A percentile compares a stretch with the other conserved stretches of the same genome.
These are phyloP conservation scores for Murina feae DNA, from an alignment of 2,113 vertebrate genomes.

Conservation along the genomic window DNA sequence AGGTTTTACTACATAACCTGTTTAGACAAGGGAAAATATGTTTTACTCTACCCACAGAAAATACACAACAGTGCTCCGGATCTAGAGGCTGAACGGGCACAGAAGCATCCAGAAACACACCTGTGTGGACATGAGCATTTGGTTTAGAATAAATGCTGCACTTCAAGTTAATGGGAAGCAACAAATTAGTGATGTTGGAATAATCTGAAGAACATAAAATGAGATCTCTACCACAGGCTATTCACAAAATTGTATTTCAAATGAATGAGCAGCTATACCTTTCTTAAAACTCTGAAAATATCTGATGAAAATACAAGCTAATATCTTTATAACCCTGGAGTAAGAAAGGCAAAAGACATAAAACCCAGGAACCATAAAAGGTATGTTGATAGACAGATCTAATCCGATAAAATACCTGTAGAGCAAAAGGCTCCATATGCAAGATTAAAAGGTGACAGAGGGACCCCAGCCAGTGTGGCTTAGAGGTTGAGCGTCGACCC, in stretches of 20 bases:
- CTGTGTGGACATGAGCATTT: background rate
- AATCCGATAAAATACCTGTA: background rate
- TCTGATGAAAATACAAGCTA: background rate
- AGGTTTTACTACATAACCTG: background rate
- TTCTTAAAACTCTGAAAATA: background rate
- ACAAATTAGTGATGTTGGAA: background rate
- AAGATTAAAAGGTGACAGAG: background rate
- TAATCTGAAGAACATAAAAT: background rate
- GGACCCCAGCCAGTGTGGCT: background rate
- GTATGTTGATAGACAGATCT: background rate
- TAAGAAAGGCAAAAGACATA: background rate
- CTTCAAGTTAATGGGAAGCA: background rate
- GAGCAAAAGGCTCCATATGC: background rate
- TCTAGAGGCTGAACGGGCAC: background rate
- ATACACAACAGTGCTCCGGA: background rate
- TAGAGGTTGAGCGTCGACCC: background rate
- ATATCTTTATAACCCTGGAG: background rate
- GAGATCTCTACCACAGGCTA: background rate
- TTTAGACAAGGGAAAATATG: background rate
- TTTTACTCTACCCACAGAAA: background rate
- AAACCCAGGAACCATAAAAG: background rate
- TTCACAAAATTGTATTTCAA: background rate
- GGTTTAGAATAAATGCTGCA: background rate
- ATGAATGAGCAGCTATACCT: background rate
- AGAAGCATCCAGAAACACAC: background rate